Base-by-base conservation (phyloP, 2,888 invertebrate genomes). In the Hirtodrosophila alboralis region DNA sequence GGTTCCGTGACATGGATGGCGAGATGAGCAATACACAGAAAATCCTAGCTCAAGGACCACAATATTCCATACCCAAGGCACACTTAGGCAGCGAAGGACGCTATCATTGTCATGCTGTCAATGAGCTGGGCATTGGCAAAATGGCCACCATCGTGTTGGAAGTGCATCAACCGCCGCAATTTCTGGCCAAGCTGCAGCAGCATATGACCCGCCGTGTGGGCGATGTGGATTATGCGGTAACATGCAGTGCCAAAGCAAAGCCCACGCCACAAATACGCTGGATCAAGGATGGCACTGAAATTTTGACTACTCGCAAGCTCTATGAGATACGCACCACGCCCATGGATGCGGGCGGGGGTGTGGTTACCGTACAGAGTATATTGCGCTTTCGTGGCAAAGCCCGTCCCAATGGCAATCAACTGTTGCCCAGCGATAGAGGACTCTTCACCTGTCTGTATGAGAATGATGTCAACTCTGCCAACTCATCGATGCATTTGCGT, bases 61-160 rank as follows among this genome's bases (percentile, higher is more conserved):
- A 95, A 78, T 96, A 96, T 89, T 95, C 96, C 38, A 96, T 97
- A 76, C 94, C 95, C 0, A 95, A 95, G 63, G 97, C 96, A 0
- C 95, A 96, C 85, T 92, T 97, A 31, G 95, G 94, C 37, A 95
- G 95, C 88, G 97, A 97, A 90, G 97, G 97, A 0, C 93, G 94
- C 12, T 97, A 97, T 91, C 95, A 95, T 87, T 97, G 97, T 86
- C 96, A 97, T 88, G 97, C 97, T 0, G 95, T 94, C 47, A 97
- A 97, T 89, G 96, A 96, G 89, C 92, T 97, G 72, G 97, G 97
- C 1, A 95, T 95, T 60, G 97, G 97, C 0, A 95, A 96, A 71
- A 92, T 95, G 63, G 96, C 96, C 0, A 95, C 95, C 0, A 96
- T 96, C 21, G 93, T 93, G 14, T 92, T 97, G 18, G 95, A 96